Base-by-base conservation (phyloP, 2,888 invertebrate genomes). In the Scaptodrosophila latifasciaeformis region DNA sequence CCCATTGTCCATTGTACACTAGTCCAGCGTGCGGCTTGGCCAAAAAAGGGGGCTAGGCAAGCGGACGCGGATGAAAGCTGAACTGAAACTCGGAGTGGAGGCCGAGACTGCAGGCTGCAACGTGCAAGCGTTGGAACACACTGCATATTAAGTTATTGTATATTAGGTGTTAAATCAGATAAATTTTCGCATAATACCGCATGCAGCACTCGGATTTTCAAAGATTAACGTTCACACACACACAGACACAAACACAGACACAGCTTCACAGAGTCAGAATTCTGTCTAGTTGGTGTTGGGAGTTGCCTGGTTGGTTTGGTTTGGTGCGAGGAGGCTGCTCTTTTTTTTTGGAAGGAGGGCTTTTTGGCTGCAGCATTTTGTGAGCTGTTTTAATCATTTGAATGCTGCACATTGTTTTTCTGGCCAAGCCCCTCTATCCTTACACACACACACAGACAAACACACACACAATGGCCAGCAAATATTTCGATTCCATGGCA, bases 151-250 rank as follows among this genome's bases (percentile, higher is more conserved):
- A 86, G 85, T 86, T 86, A 86, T 86, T 86, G 86, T 86, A 86
- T 86, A 86, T 86, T 86, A 86, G 86, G 86, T 86, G 86, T 86
- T 86, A 86, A 86, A 86, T 86, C 86, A 86, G 86, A 86, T 86
- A 86, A 86, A 86, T 86, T 86, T 86, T 85, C 85, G 86, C 86
- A 86, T 86, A 86, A 86, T 86, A 85, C 86, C 85, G 85, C 85
- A 86, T 86, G 84, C 85, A 86, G 84, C 86, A 84, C 85, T 86
- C 83, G 86, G 86, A 86, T 86, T 86, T 86, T 84, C 82, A 80
- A 81, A 85, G 86, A 86, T 86, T 86, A 86, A 86, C 85, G 85
- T 77, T 69, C 47, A 63, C 64, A 65, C 67, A 65, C 71, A 67
- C 68, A 70, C 40, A 29, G 29, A 49, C 21, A 10, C 30, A 29